phyloP scores from a whole-genome alignment of 1,140 invertebrate genomes.

The Ganaspis sp. region DNA sequence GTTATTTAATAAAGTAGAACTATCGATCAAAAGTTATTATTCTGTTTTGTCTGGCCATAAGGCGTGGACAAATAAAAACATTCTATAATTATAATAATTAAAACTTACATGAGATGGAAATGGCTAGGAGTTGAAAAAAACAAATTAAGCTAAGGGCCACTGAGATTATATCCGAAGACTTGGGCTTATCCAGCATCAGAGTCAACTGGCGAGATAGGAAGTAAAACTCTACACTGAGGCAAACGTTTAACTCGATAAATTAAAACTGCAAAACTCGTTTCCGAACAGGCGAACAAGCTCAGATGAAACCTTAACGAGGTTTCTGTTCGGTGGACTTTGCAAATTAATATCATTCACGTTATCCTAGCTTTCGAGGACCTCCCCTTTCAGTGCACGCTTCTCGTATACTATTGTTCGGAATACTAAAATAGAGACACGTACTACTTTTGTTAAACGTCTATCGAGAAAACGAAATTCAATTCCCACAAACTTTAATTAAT shows the following conservation, averaged over 20 bases:
- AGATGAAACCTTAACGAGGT: conserved; percentile 30
- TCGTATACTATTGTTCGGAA: conserved; percentile 19
- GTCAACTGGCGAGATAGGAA: conserved; percentile 25
- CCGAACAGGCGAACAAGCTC: conserved; percentile 28
- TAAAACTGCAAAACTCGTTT: conserved; percentile 30
- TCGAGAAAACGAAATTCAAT: conserved; percentile 10
- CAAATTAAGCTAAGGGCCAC: not conserved
- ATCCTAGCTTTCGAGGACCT: conserved; percentile 20
- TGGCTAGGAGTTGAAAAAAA: not conserved
- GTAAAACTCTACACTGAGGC: conserved; percentile 21
- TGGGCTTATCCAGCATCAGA: not conserved
- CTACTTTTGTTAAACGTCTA: conserved; percentile 18
- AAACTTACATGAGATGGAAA: too few species aligned
- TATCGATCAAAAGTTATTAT: too few species aligned
- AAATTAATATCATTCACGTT: conserved; percentile 58
- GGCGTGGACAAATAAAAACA: too few species aligned
- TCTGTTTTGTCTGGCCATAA: too few species aligned
- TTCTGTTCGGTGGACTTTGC: conserved; percentile 37
- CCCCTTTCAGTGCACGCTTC: conserved; percentile 5
- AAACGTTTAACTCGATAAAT: conserved; percentile 30
- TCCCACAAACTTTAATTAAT: conserved; percentile 3
- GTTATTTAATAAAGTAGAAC: too few species aligned
- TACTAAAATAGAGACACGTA: conserved; percentile 23
- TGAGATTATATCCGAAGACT: not conserved
- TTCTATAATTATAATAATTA: too few species aligned